phyloP scores from a whole-genome alignment of 2,113 vertebrate species.

The Lathamus discolor region DNA sequence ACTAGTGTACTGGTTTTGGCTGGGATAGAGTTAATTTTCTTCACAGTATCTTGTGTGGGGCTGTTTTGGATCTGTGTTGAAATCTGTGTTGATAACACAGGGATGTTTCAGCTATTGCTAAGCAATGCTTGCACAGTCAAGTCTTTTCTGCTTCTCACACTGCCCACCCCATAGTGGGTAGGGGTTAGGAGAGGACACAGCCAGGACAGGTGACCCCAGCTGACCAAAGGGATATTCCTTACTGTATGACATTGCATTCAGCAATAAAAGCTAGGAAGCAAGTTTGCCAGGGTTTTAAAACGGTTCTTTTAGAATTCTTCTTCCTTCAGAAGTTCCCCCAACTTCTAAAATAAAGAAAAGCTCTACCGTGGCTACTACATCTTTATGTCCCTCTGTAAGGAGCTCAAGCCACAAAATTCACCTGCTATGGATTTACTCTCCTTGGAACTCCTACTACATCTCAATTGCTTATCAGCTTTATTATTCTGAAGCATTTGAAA shows the following conservation, averaged over 20 bases:
- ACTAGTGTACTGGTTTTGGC: not conserved
- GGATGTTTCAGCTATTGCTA: not conserved
- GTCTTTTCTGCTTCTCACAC: not conserved
- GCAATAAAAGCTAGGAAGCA: not conserved
- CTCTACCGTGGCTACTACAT: not conserved
- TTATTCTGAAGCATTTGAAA: not conserved
- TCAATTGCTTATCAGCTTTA: not conserved
- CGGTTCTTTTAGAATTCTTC: not conserved
- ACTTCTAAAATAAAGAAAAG: not conserved
- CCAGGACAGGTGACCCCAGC: not conserved
- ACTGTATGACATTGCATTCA: accelerated
- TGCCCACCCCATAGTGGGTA: not conserved
- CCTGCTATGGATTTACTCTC: not conserved
- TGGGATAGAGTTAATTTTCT: not conserved
- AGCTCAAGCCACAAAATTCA: not conserved
- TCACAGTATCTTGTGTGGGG: not conserved
- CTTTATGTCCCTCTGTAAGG: accelerated
- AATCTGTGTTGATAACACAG: not conserved
- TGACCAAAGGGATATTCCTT: not conserved
- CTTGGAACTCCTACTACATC: not conserved
- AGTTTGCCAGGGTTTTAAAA: not conserved
- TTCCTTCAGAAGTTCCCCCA: not conserved
- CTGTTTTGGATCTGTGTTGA: not conserved
- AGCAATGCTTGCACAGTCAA: accelerated
- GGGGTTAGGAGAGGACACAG: not conserved